phyloP scores from a whole-genome alignment of 2,888 invertebrate species.

The Trisateles emortualis region DNA sequence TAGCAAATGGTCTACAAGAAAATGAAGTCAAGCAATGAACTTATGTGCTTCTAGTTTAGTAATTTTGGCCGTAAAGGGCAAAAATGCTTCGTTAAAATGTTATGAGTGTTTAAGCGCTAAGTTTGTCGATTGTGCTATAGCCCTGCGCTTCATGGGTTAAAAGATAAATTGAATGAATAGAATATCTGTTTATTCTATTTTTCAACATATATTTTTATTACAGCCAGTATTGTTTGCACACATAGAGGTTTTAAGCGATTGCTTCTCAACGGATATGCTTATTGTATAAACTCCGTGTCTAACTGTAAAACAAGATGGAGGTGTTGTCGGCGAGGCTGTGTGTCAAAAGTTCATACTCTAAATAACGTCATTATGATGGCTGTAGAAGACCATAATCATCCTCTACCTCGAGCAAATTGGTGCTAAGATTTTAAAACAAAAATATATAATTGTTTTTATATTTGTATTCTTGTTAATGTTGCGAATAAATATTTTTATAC shows the following conservation, averaged over 20 bases:
- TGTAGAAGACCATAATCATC: constrained; percentile 30
- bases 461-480: background rate
- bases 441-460: background rate
- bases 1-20: too few species aligned
- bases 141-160: too few species aligned
- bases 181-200: too few species aligned
- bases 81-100: too few species aligned
- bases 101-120: too few species aligned
- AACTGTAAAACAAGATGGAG: constrained; percentile 55
- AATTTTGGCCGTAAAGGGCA: too few species aligned
- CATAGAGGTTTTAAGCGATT: constrained; percentile 44
- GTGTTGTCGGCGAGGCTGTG: constrained; percentile 49
- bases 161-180: too few species aligned
- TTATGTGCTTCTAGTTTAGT: too few species aligned
- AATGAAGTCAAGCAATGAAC: too few species aligned
- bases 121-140: too few species aligned
- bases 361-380: constrained; percentile 20
- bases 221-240: constrained; percentile 31
- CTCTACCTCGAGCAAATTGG: constrained; percentile 5
- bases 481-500: constrained; percentile 2
- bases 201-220: constrained; percentile 12
- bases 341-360: constrained; percentile 55
- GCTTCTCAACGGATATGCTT: constrained; percentile 48
- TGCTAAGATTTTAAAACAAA: background rate
- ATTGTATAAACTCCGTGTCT: constrained; percentile 39